Percentiles rank a stretch among this genome's conserved stretches.
Conservation (phyloP, 1,140 invertebrate species). For the Drosophila virilis region DNA sequence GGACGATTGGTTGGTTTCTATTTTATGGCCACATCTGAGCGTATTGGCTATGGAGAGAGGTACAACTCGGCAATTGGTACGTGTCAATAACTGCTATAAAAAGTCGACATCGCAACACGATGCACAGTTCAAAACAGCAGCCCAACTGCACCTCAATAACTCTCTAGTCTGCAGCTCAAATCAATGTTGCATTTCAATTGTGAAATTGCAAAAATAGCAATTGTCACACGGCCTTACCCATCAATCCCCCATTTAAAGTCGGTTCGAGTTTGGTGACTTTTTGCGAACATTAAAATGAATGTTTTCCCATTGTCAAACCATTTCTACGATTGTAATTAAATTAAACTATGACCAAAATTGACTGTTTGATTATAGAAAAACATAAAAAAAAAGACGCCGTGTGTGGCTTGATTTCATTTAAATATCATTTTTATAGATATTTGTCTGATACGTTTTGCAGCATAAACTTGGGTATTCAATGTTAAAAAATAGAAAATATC, state of each 20-base stretch:
- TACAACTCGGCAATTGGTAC: conserved; percentile 67
- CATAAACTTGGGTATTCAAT: too few species aligned
- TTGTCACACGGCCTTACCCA: conserved; percentile 32
- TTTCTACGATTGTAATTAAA: conserved; percentile 64
- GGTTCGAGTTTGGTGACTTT: conserved; percentile 32
- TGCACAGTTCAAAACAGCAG: conserved; percentile 16
- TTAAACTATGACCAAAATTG: conserved; percentile 68
- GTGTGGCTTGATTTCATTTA: neutral
- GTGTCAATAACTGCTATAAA: conserved; percentile 81
- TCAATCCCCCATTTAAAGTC: conserved; percentile 2
- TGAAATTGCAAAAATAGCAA: conserved; percentile 57
- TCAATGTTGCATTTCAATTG: conserved; percentile 83
- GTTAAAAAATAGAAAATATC: too few species aligned
- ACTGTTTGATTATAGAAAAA: conserved; percentile 41
- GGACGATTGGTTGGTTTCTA: conserved; percentile 40
- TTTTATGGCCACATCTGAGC: conserved; percentile 54
- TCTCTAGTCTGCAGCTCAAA: conserved; percentile 66
- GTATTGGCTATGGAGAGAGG: conserved; percentile 41
- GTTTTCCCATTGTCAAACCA: conserved; percentile 37
- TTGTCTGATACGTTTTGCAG: too few species aligned
- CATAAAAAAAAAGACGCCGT: neutral
- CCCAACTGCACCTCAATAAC: conserved; percentile 70
- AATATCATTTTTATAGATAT: neutral
- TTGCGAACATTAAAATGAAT: conserved; percentile 77
- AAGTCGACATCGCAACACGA: conserved; percentile 47